A percentile compares a stretch with the other conserved stretches of the same genome.
These are phyloP conservation scores for Phylloscopus trochiloides DNA, from an alignment of 2,113 vertebrate species.

Conservation along the genomic window DNA sequence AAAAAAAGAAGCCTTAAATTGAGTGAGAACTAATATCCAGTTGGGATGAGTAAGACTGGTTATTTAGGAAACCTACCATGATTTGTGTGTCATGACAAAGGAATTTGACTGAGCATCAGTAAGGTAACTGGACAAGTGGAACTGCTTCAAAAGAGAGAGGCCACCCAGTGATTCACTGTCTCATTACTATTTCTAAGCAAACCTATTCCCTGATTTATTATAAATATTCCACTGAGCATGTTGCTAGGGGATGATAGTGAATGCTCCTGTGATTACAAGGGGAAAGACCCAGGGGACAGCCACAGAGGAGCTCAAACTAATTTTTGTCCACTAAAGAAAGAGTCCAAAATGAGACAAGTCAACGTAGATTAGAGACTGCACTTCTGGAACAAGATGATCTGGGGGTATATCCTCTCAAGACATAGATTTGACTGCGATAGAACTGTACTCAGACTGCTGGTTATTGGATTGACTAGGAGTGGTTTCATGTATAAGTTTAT, in stretches of 20 bases:
- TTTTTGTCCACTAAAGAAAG: background rate
- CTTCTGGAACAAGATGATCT: background rate
- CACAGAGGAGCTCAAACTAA: background rate
- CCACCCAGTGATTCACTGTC: background rate
- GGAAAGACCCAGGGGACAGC: background rate
- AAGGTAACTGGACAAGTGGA: conserved; percentile 3
- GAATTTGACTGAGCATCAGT: background rate
- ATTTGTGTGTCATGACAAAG: background rate
- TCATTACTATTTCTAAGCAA: background rate
- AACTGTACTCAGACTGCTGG: background rate
- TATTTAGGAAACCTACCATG: background rate
- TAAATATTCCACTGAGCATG: background rate
- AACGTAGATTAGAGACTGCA: background rate
- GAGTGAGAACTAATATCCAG: background rate
- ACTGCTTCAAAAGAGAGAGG: background rate
- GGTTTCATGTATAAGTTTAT: background rate
- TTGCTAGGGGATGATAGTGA: background rate
- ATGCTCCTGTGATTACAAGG: background rate
- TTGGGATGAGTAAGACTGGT: background rate
- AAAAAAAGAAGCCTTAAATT: background rate
- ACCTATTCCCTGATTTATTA: background rate
- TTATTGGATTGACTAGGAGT: background rate
- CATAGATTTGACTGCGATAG: background rate
- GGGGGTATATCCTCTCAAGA: background rate
- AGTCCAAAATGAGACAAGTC: background rate